These are phyloP conservation scores for Dryoscopus gambensis DNA, from an alignment of 2,113 vertebrate species.

Conservation along the genomic window DNA sequence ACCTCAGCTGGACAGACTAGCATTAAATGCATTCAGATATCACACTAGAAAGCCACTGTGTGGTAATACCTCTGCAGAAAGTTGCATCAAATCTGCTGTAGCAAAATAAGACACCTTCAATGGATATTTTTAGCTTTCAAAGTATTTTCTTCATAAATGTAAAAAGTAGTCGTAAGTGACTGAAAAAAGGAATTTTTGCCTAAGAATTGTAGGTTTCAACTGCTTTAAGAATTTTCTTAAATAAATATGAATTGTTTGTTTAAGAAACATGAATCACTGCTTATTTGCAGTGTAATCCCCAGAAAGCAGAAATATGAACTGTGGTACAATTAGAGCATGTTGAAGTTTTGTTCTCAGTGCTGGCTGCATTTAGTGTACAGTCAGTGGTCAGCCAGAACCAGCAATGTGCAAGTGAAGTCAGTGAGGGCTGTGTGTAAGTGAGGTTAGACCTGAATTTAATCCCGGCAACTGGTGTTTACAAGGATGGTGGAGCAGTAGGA, in stretches of 20 bases:
- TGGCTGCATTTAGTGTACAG: not conserved
- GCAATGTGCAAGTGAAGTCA: not conserved
- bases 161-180: not conserved
- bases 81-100: not conserved
- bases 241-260: not conserved
- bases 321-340: not conserved
- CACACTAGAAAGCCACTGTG: not conserved
- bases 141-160: not conserved
- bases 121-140: not conserved
- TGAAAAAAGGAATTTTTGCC: not conserved
- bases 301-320: not conserved
- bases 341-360: not conserved
- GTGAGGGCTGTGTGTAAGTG: not conserved
- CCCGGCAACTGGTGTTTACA: not conserved
- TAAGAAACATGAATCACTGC: not conserved
- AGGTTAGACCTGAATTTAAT: not conserved
- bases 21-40: not conserved
- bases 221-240: not conserved
- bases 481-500: not conserved
- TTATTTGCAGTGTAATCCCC: not conserved
- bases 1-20: not conserved
- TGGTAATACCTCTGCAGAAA: not conserved
- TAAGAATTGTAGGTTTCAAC: not conserved
- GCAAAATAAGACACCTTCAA: not conserved
- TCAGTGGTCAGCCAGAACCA: not conserved